Evolutionary conservation across 2,888 invertebrate species (phyloP), one percentile per base, ranked within the genome.

Genomic region (Mylabris sibirica): DNA sequence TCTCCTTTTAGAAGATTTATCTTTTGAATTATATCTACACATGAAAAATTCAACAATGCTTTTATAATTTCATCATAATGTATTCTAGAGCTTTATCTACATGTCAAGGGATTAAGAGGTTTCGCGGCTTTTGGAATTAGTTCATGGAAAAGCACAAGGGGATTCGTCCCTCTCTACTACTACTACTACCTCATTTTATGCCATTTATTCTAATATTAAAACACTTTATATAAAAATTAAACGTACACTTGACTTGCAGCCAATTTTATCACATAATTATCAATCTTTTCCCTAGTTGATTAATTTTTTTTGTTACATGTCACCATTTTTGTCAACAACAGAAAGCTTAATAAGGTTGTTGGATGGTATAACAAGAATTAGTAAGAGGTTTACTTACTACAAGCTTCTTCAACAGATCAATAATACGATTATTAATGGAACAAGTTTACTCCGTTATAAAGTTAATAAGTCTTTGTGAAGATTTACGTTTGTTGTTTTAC

Each of bases 91-190:
- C 65, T 67, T 70, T 70, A 70, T 70, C 67, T 67, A 53, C 67
- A 70, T 70, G 70, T 70, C 59, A 64, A 17, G 67, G 61, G 65
- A 67, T 67, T 70, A 67, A 70, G 61, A 49, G 35, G 60, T 44
- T 66, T 69, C 66, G 67, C 62, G 67, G 70, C 67, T 67, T 70
- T 64, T 63, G 26, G 62, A 70, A 70, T 70, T 70, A 70, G 70
- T 64, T 60, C 62, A n/a, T 41, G 41, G 60, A 60, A 65, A 65
- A 65, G 60, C 60, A 11, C 17, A 14, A 9, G 34, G 35, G 64
- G 59, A 20, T 49, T 11, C 4, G 30, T 34, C 38, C 35, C n/a
- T n/a, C n/a, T n/a, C n/a, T n/a, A n/a, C n/a, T 17, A 26, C n/a
- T n/a, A 14, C 34, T 34, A 20, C n/a, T 59, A 60, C 14, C 34